Evolutionary conservation across 2,113 vertebrate genomes (phyloP), one percentile per base, ranked within the genome.

Genomic region (Piprites chloris): DNA sequence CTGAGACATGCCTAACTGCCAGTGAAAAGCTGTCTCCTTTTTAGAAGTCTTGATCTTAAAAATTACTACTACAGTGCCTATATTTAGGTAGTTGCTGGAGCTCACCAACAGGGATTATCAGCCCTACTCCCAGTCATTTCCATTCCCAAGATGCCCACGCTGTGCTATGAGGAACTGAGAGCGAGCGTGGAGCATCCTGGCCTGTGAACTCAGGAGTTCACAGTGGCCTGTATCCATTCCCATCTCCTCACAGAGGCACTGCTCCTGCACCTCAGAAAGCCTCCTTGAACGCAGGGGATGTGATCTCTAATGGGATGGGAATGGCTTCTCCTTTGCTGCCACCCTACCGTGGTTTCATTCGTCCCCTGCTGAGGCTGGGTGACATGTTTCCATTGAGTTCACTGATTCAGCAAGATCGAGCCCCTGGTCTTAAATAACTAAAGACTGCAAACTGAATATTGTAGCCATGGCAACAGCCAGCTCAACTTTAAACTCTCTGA

Each of bases 391-490:
- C 76, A 61, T 9, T 63, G 94, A 96, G 95, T 97, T 94, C 95
- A 87, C 86, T 87, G 94, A 95, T 94, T 96, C 80, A 96, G 94
- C 91, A 96, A 96, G 94, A 96, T 95, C 26, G 2, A 95, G 94
- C 58, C 95, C 87, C 90, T 86, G 81, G 91, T 97, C 95, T 95
- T 95, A 95, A 95, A 90, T 94, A 94, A 96, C 94, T 92, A 81
- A 97, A 90, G 93, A 87, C 94, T 85, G 96, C 91, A 96, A 96
- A 97, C 93, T 26, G 95, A 95, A 94, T 95, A 96, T 90, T 91
- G 97, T 97, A 96, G 89, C 93, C 95, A 97, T 97, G 93, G 97
- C 96, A 97, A 97, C 97, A 85, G 85, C 87, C 93, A 85, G 95
- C 93, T 95, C 97, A 96, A 96, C 96, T 97, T 97, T 95, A 97